A percentile compares a stretch with the other conserved stretches of the same genome.
Conservation (phyloP, 2,797 vertebrate genomes). For the Tokudaia tokunoshimensis region DNA sequence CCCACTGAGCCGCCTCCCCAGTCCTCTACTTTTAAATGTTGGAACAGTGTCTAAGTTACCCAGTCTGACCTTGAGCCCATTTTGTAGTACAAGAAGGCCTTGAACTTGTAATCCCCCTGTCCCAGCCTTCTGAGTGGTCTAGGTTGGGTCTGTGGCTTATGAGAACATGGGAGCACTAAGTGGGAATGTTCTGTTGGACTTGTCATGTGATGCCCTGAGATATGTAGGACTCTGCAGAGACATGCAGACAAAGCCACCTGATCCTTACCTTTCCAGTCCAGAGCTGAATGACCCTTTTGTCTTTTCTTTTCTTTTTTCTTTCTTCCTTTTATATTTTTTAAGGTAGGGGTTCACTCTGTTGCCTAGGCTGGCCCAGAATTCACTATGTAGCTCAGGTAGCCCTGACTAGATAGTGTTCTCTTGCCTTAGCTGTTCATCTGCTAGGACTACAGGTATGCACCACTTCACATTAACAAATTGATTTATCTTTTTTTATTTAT, state of each 20-base stretch:
- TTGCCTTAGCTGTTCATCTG: not conserved
- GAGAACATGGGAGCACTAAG: not conserved
- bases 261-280: not conserved
- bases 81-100: not conserved
- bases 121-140: not conserved
- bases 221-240: not conserved
- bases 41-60: not conserved
- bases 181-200: not conserved
- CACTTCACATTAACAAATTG: not conserved
- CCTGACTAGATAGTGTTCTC: not conserved
- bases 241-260: fast-evolving
- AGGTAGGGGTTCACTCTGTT: not conserved
- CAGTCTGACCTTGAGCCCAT: not conserved
- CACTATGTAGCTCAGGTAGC: not conserved
- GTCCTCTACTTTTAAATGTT: not conserved
- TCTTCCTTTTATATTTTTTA: not conserved
- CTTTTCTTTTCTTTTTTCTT: not conserved
- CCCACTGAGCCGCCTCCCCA: not conserved
- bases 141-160: not conserved
- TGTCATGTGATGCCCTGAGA: not conserved
- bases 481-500: not conserved
- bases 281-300: not conserved
- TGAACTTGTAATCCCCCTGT: not conserved
- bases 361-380: not conserved
- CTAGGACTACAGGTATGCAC: not conserved